Conservation (phyloP, 2,113 vertebrate genomes). For the Stigmatopora argus region DNA sequence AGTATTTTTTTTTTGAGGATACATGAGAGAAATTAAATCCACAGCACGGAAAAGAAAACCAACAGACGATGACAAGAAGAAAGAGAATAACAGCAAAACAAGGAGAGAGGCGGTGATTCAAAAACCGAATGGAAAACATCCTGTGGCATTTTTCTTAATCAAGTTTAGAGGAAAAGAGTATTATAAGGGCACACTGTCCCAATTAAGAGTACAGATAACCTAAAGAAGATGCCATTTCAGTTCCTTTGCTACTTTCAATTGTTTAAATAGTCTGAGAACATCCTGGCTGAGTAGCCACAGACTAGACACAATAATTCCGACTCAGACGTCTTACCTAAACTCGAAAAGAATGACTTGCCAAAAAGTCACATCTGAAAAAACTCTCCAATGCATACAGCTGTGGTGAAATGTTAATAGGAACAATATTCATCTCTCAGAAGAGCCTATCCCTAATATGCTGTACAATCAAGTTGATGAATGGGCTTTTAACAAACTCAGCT, state of each 20-base stretch:
- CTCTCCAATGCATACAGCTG: constrained; percentile 35
- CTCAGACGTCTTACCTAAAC: constrained; percentile 27
- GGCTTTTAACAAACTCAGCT: constrained; percentile 48
- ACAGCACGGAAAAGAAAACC: constrained; percentile 35
- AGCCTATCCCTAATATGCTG: constrained; percentile 50
- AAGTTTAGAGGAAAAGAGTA: constrained; percentile 35
- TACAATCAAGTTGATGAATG: constrained; percentile 58
- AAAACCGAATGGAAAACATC: constrained; percentile 54
- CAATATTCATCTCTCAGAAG: constrained; percentile 54
- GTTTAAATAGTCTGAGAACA: constrained; percentile 37
- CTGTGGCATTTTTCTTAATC: constrained; percentile 52
- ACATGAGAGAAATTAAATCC: constrained; percentile 16
- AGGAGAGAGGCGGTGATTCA: constrained; percentile 16
- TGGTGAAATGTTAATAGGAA: constrained; percentile 47
- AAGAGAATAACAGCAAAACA: constrained; percentile 18
- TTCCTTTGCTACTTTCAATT: constrained; percentile 17
- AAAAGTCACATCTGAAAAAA: constrained; percentile 39
- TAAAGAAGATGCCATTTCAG: constrained; percentile 4
- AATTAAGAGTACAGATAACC: constrained; percentile 1
- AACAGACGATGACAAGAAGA: constrained; percentile 28
- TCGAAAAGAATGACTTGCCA: constrained; percentile 39
- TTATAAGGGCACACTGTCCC: constrained; percentile 35
- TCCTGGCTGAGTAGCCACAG: constrained; percentile 38
- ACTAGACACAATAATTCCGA: constrained; percentile 52
- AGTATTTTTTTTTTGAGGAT: constrained; percentile 9